Conservation (phyloP, 1,140 invertebrate genomes). For the Achatina immaculata region DNA sequence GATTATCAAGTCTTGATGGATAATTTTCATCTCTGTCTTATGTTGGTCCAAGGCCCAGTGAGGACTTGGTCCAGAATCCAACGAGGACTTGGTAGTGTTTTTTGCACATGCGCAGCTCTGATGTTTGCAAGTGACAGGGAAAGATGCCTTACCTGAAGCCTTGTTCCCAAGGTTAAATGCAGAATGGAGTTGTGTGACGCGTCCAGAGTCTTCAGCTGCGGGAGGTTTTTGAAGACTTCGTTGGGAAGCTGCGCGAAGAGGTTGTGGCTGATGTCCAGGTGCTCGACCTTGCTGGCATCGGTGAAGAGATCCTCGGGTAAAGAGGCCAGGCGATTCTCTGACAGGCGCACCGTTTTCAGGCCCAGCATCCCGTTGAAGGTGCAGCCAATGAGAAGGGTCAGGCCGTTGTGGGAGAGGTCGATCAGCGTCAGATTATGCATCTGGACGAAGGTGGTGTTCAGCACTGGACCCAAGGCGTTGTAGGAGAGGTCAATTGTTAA, state of each 20-base stretch:
- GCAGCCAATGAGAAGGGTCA: conserved; percentile 45
- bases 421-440: conserved; percentile 52
- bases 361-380: conserved; percentile 49
- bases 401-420: conserved; percentile 55
- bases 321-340: conserved; percentile 48
- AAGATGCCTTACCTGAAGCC: conserved; percentile 41
- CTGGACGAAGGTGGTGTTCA: conserved; percentile 45
- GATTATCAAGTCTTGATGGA: no score
- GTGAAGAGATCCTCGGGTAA: conserved; percentile 52
- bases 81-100: no score
- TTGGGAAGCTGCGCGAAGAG: conserved; percentile 50
- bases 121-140: no score
- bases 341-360: conserved; percentile 51
- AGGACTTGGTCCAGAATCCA: no score
- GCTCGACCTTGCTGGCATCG: conserved; percentile 43
- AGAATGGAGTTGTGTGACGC: conserved; percentile 57
- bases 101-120: no score
- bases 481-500: conserved; percentile 43
- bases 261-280: conserved; percentile 57
- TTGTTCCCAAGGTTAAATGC: conserved; percentile 46
- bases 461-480: conserved; percentile 51
- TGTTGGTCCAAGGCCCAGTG: no score
- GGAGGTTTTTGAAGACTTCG: conserved; percentile 41
- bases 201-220: conserved; percentile 55
- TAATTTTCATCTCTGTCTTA: no score